Evolutionary conservation across 2,797 vertebrate genomes (phyloP).

Genomic region (Phrynocephalus forsythii): DNA sequence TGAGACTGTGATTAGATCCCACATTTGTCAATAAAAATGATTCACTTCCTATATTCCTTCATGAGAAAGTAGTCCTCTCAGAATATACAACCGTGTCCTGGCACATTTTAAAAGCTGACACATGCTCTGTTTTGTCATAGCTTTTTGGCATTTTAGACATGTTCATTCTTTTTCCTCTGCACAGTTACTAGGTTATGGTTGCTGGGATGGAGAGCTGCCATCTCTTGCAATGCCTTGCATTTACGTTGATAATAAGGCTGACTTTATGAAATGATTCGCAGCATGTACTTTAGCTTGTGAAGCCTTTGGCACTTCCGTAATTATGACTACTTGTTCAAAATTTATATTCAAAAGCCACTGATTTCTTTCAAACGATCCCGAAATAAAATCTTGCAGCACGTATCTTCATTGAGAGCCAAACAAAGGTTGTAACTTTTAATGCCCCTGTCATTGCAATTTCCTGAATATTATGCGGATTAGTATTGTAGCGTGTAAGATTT

Average conservation of each 20-base stretch:
- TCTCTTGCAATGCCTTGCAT: not conserved
- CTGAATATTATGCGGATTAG: slow-evolving; percentile 13
- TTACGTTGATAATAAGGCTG: not conserved
- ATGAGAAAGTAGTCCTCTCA: not conserved
- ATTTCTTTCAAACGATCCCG: slow-evolving; percentile 33
- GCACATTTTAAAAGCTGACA: slow-evolving; percentile 32
- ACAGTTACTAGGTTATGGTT: slow-evolving; percentile 15
- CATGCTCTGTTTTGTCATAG: slow-evolving; percentile 4
- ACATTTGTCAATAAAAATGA: slow-evolving; percentile 35
- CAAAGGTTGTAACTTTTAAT: slow-evolving; percentile 32
- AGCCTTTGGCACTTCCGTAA: slow-evolving; percentile 23
- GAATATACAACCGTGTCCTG: not conserved
- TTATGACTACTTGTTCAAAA: slow-evolving; percentile 25
- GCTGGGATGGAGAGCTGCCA: slow-evolving; percentile 20
- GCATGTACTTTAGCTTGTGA: slow-evolving; percentile 27
- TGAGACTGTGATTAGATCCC: not conserved
- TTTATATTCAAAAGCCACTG: not conserved
- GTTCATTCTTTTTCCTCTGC: slow-evolving; percentile 20
- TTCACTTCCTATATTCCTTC: slow-evolving; percentile 10
- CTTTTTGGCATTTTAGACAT: slow-evolving; percentile 39
- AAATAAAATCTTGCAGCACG: not conserved
- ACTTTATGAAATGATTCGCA: slow-evolving; percentile 38
- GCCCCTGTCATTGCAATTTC: slow-evolving; percentile 23
- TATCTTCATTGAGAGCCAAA: slow-evolving; percentile 24
- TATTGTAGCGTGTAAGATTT: slow-evolving; percentile 14